Percentiles rank a stretch among this genome's conserved stretches.
Conservation (phyloP, 2,797 vertebrate genomes). For the Aselliscus stoliczkanus region DNA sequence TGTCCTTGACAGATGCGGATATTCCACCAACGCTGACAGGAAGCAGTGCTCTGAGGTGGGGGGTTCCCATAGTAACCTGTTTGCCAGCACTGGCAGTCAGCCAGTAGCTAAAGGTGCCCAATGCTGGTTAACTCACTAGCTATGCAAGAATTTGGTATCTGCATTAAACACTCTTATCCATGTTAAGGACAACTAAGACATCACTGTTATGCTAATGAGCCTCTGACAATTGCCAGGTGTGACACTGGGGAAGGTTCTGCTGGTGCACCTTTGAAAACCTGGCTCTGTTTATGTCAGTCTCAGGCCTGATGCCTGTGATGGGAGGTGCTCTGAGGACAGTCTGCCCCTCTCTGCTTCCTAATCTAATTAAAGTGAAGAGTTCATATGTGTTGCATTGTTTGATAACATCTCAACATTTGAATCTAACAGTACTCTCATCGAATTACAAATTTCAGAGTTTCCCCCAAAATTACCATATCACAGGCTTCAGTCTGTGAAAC, state of each 20-base stretch:
- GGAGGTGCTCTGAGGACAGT: background rate
- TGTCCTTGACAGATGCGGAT: background rate
- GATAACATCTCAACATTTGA: background rate
- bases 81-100: background rate
- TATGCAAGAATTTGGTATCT: background rate
- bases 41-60: background rate
- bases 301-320: background rate
- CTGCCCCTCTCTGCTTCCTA: background rate
- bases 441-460: background rate
- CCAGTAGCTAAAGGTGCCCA: background rate
- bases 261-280: background rate
- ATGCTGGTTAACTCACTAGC: background rate
- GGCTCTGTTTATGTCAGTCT: background rate
- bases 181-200: background rate
- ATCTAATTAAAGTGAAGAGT: background rate
- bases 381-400: background rate
- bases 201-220: background rate
- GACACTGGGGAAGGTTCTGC: background rate
- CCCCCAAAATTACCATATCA: background rate
- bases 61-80: background rate
- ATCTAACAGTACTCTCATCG: background rate
- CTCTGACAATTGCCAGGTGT: background rate
- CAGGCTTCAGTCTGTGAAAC: background rate
- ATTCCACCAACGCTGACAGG: background rate
- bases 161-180: background rate